These are phyloP conservation scores for Anguilla anguilla DNA, from an alignment of 2,797 vertebrate species.

Conservation along the genomic window DNA sequence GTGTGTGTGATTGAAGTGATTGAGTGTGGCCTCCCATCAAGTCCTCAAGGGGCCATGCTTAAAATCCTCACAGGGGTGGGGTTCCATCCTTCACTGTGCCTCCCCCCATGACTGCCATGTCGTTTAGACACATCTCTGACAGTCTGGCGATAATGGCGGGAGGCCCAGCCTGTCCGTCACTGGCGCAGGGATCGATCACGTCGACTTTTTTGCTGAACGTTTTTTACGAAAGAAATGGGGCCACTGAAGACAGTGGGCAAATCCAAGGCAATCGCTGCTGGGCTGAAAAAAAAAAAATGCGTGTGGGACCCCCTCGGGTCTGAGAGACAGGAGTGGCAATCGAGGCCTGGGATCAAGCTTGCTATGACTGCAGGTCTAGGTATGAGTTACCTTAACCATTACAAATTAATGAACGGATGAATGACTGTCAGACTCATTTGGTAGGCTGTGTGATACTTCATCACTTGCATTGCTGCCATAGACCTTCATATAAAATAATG, in stretches of 20 bases:
- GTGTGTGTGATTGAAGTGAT: not conserved
- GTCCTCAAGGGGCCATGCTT: not conserved
- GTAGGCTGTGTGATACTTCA: not conserved
- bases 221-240: conserved; percentile 32
- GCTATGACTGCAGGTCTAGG: not conserved
- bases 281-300: not conserved
- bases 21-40: not conserved
- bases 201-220: conserved; percentile 42
- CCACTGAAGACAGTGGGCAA: conserved; percentile 48
- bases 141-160: conserved; percentile 8
- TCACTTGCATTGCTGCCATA: not conserved
- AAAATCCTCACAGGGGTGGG: not conserved
- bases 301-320: not conserved
- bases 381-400: not conserved
- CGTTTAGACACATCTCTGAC: not conserved
- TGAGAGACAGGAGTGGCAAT: not conserved
- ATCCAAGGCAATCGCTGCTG: not conserved
- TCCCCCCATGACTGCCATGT: not conserved
- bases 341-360: not conserved
- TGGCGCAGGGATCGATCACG: conserved; percentile 42
- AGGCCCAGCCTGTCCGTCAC: conserved; percentile 46
- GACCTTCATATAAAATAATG: not conserved
- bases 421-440: not conserved
- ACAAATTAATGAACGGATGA: not conserved
- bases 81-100: not conserved